Evolutionary conservation across 2,113 vertebrate genomes (phyloP).

Genomic region (Thinocorus orbignyianus): DNA sequence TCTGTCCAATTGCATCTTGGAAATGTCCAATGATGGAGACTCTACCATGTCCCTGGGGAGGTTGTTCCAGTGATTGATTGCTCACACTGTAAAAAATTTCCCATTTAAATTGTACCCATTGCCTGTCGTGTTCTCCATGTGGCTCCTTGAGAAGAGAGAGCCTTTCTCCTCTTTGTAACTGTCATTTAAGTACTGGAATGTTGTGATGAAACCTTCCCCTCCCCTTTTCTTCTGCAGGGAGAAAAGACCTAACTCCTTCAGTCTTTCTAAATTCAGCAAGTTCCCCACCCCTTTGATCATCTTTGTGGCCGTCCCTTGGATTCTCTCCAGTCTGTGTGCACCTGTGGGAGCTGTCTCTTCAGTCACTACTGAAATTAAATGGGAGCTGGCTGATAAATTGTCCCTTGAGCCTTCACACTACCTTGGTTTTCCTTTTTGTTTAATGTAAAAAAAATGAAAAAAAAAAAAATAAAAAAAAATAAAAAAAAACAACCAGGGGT

Average conservation of each 20-base stretch:
- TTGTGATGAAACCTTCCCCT: not conserved
- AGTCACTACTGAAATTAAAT: not conserved
- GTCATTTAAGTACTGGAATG: not conserved
- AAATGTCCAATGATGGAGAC: not conserved
- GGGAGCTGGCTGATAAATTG: not conserved
- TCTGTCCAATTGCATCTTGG: not conserved
- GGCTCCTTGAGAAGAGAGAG: not conserved
- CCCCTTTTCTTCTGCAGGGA: not conserved
- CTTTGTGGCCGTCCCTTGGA: not conserved
- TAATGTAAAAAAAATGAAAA: not conserved
- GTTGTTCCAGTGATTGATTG: not conserved
- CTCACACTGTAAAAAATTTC: not conserved
- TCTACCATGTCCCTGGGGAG: not conserved
- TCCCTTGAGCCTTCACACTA: not conserved
- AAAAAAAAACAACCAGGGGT: no score
- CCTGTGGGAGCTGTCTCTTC: not conserved
- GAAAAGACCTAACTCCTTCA: not conserved
- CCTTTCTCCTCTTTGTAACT: not conserved
- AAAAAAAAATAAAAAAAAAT: not conserved
- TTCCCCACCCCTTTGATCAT: not conserved
- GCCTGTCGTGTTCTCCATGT: not conserved
- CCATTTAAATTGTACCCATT: not conserved
- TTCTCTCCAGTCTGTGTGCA: not conserved
- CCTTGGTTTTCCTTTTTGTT: not conserved
- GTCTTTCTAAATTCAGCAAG: not conserved